Evolutionary conservation across 2,113 vertebrate species (phyloP).

Genomic region (Pangasianodon hypophthalmus): DNA sequence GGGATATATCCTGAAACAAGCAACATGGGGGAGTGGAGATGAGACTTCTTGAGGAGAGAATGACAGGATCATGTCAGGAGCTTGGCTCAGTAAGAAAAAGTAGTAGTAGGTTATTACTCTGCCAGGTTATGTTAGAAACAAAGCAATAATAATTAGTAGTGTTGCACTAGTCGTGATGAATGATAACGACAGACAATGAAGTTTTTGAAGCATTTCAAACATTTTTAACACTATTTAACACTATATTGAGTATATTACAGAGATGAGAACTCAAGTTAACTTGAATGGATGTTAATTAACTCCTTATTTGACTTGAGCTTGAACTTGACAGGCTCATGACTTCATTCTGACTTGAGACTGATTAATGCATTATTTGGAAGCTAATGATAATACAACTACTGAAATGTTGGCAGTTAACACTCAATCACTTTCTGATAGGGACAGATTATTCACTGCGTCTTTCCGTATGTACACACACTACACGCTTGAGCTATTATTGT

Average conservation of each 20-base stretch:
- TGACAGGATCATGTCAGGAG: background rate
- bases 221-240: too few relatives aligned
- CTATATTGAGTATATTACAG: background rate
- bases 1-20: too few relatives aligned
- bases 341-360: background rate
- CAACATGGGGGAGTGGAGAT: background rate
- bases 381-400: background rate
- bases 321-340: too few relatives aligned
- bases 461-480: background rate
- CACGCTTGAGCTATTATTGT: background rate
- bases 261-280: background rate
- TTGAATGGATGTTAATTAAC: background rate
- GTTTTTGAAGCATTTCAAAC: too few relatives aligned
- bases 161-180: background rate
- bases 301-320: too few relatives aligned
- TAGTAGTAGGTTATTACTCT: background rate
- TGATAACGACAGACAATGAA: too few relatives aligned
- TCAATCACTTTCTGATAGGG: background rate
- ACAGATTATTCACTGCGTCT: background rate
- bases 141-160: too few relatives aligned
- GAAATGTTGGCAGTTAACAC: background rate
- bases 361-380: background rate
- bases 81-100: background rate
- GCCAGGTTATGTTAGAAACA: background rate
- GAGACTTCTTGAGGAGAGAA: background rate